Evolutionary conservation across 2,113 vertebrate genomes (phyloP).

Genomic region (Caracal caracal): DNA sequence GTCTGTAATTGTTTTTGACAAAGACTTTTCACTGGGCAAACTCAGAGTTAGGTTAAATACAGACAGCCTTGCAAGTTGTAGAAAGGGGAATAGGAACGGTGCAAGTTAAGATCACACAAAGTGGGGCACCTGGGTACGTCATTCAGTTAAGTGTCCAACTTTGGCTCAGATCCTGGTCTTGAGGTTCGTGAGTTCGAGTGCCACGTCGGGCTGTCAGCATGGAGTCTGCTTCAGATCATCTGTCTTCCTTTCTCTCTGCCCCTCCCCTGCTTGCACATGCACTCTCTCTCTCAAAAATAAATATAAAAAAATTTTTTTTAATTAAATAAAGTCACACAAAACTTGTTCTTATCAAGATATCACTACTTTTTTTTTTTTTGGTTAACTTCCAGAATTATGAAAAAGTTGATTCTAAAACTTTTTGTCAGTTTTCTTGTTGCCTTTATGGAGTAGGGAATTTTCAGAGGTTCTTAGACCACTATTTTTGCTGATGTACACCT

Average conservation of each 20-base stretch:
- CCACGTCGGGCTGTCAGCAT: too few relatives aligned
- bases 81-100: background rate
- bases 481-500: background rate
- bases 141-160: too few relatives aligned
- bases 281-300: too few relatives aligned
- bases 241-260: too few relatives aligned
- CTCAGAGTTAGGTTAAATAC: background rate
- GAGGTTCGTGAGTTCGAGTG: too few relatives aligned
- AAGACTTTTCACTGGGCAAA: background rate
- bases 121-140: too few relatives aligned
- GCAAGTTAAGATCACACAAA: background rate
- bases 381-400: background rate
- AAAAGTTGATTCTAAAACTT: background rate
- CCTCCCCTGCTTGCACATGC: too few relatives aligned
- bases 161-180: too few relatives aligned
- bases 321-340: background rate
- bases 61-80: background rate
- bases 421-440: background rate
- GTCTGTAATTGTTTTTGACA: background rate
- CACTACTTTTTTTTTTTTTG: background rate
- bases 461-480: background rate
- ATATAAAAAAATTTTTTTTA: too few relatives aligned
- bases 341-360: background rate
- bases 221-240: too few relatives aligned
- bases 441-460: background rate